Base-by-base conservation (phyloP, 1,140 invertebrate genomes). In the Marisa cornuarietis region DNA sequence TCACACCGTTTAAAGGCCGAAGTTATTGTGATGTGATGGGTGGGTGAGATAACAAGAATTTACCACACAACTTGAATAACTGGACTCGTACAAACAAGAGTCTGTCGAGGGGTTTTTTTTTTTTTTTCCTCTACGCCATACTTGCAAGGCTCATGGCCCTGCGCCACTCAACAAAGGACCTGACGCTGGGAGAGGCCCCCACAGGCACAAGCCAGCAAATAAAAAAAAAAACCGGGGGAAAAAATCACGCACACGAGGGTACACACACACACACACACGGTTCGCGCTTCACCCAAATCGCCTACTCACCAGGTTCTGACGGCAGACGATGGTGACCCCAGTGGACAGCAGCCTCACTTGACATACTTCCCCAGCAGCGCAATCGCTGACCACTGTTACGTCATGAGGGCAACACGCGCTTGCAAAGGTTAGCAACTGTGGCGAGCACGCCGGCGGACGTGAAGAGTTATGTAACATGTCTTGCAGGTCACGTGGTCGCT, bases 391-490 rank as follows among this genome's bases (percentile, higher is more conserved):
- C 73, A 62, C 6, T 62, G 54, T 75, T 75, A 75, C 58, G 58
- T 75, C 73, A 75, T 62, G 26, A 8, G 22, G 73, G 49, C 31
- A 52, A 42, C 31, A 42, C 31, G 31, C 14, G n/a, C 10, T 68
- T 4, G 1, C n/a, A 22, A 54, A 62, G 22, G 52, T n/a, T 58
- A 75, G 54, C 54, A 61, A 26, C 11, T 5, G 16, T 31, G 65
- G 65, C 22, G 13, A 13, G 65, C 65, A 11, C n/a, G n/a, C 26
- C 26, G 10, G 65, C 65, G 22, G 65, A 31, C 22, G 65, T n/a
- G 11, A 22, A 31, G 54, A 51, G 73, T 75, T 75, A 75, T 75
- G 73, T 75, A 75, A 75, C 73, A 62, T 75, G 73, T 75, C 73
- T n/a, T 31, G 73, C 73, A 54, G 73, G 54, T 52, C 54, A n/a